Evolutionary conservation across 1,140 invertebrate genomes (phyloP).

Genomic region (Marisa cornuarietis): DNA sequence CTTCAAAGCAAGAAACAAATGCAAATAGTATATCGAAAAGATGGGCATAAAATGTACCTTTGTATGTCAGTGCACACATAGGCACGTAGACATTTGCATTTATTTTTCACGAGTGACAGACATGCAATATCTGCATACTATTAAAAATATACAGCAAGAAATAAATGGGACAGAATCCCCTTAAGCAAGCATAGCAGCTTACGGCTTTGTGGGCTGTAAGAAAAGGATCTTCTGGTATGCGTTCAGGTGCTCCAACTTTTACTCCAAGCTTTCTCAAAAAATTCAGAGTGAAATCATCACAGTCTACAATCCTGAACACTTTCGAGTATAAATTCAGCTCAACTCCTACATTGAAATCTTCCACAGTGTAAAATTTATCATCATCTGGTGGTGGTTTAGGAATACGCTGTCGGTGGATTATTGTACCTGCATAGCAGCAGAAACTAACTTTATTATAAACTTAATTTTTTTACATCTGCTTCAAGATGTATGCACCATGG

Average conservation of each 20-base stretch:
- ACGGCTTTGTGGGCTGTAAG: constrained; percentile 61
- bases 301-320: constrained; percentile 82
- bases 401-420: constrained; percentile 81
- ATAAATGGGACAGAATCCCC: not conserved
- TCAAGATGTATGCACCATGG: too few relatives aligned
- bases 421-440: constrained; percentile 70
- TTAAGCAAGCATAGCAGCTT: constrained; percentile 34
- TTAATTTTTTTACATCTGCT: too few relatives aligned
- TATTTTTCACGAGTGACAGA: not conserved
- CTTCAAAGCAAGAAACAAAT: not conserved
- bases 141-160: not conserved
- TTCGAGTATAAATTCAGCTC: constrained; percentile 80
- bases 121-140: not conserved
- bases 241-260: constrained; percentile 68
- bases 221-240: constrained; percentile 61
- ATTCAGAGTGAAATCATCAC: constrained; percentile 83
- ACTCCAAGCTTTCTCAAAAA: constrained; percentile 89
- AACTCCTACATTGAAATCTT: constrained; percentile 74
- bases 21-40: not conserved
- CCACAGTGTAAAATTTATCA: constrained; percentile 76
- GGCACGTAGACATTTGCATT: not conserved
- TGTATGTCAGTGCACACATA: not conserved
- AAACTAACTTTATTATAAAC: not conserved
- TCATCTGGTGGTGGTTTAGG: constrained; percentile 74
- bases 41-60: not conserved